A percentile compares a stretch with the other conserved stretches of the same genome.
phyloP scores from a whole-genome alignment of 1,140 invertebrate species.

The Drosophila orosa region DNA sequence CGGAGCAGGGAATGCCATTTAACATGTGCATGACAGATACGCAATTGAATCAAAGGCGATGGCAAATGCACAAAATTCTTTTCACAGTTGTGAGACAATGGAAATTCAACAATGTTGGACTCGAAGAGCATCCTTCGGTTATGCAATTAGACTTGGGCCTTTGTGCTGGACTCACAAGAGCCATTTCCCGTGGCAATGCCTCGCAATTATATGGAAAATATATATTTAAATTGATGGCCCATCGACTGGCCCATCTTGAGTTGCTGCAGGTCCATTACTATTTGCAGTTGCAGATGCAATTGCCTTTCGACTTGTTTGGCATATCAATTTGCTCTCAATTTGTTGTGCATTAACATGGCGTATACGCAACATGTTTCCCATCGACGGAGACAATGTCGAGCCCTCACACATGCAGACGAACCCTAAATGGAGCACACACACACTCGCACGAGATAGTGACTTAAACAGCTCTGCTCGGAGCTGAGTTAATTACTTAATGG shows the following conservation, averaged over 20 bases:
- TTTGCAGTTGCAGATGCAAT: slow-evolving; percentile 25
- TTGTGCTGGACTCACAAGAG: neutral
- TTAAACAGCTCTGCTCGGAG: slow-evolving; percentile 52
- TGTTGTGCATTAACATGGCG: slow-evolving; percentile 49
- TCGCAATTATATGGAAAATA: slow-evolving; percentile 35
- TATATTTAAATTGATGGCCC: slow-evolving; percentile 27
- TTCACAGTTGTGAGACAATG: slow-evolving; percentile 7
- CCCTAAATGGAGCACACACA: slow-evolving; percentile 26
- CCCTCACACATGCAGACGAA: slow-evolving; percentile 4
- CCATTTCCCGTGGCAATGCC: slow-evolving; percentile 7
- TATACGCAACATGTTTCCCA: slow-evolving; percentile 57
- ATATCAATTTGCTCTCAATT: slow-evolving; percentile 58
- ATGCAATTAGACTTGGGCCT: slow-evolving; percentile 24
- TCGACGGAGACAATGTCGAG: slow-evolving; percentile 27
- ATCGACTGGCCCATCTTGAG: slow-evolving; percentile 8
- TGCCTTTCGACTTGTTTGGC: slow-evolving; percentile 31
- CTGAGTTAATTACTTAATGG: slow-evolving; percentile 81
- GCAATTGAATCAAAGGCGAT: slow-evolving; percentile 23
- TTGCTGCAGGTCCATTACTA: slow-evolving; percentile 1
- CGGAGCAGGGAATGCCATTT: slow-evolving; percentile 19
- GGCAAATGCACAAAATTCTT: slow-evolving; percentile 23
- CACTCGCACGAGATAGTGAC: slow-evolving; percentile 15
- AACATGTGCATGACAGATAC: slow-evolving; percentile 32
- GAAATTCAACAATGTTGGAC: neutral
- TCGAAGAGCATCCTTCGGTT: neutral